Conservation (phyloP, 1,140 invertebrate species). For the Chlorops oryzae region DNA sequence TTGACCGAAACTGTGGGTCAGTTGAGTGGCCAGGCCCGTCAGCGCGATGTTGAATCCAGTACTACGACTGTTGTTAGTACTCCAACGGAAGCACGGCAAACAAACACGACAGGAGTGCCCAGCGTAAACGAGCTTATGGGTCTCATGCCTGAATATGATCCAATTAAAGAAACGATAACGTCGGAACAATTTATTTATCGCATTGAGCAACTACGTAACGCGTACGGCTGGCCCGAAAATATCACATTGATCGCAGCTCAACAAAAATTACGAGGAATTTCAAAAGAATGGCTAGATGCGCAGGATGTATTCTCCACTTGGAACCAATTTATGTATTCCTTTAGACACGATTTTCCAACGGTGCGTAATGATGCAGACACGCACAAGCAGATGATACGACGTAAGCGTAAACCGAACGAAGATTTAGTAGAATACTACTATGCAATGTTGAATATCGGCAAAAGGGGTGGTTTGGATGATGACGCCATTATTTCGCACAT, state of each 20-base stretch:
- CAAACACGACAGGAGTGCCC: too few species aligned
- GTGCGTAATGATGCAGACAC: background rate
- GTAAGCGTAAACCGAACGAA: background rate
- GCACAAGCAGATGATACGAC: background rate
- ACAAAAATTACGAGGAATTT: background rate
- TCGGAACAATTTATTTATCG: background rate
- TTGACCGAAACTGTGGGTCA: too few species aligned
- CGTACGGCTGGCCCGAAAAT: background rate
- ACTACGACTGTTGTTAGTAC: too few species aligned
- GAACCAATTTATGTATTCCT: background rate
- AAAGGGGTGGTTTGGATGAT: slow-evolving; percentile 1
- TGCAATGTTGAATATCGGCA: background rate
- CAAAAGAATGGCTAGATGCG: slow-evolving; percentile 7
- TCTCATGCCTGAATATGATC: slow-evolving; percentile 5
- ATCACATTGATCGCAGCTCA: background rate
- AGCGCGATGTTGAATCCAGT: too few species aligned
- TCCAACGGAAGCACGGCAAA: too few species aligned
- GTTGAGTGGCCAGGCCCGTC: too few species aligned
- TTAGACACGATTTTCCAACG: background rate
- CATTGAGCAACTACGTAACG: background rate
- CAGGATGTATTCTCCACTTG: slow-evolving; percentile 1
- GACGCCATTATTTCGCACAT: background rate
- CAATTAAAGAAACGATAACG: background rate
- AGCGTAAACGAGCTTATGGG: too few species aligned
- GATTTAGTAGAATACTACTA: slow-evolving; percentile 2